A percentile compares a stretch with the other conserved stretches of the same genome.
Evolutionary conservation across 2,797 vertebrate genomes (phyloP).

Genomic region (Carcharodon carcharias): DNA sequence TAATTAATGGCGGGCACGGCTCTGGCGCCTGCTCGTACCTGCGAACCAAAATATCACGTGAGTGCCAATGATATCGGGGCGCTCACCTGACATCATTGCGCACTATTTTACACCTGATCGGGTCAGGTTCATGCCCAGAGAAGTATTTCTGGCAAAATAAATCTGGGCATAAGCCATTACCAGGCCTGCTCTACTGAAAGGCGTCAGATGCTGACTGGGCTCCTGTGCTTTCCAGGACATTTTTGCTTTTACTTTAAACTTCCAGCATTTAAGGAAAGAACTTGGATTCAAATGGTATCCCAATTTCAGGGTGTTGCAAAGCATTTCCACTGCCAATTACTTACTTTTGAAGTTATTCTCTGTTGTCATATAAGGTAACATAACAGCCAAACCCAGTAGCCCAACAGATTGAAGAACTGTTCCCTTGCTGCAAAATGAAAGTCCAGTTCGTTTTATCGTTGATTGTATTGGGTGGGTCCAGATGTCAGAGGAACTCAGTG

Average conservation of each 20-base stretch:
- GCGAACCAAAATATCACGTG: too few relatives aligned
- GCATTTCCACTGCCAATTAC: neutral
- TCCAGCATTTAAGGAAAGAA: neutral
- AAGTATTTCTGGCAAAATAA: neutral
- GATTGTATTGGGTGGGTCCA: neutral
- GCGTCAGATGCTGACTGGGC: neutral
- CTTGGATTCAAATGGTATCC: neutral
- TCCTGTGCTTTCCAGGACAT: neutral
- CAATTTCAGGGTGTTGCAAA: neutral
- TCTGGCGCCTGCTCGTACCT: too few relatives aligned
- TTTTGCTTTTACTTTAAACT: neutral
- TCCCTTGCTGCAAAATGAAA: neutral
- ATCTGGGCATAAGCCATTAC: neutral
- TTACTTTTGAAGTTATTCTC: neutral
- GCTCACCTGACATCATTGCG: too few relatives aligned
- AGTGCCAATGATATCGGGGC: too few relatives aligned
- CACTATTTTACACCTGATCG: too few relatives aligned
- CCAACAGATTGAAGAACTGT: neutral
- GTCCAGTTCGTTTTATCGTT: neutral
- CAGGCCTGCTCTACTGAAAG: neutral
- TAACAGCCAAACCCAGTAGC: neutral
- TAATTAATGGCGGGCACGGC: too few relatives aligned
- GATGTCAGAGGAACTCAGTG: neutral
- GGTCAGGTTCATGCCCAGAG: too few relatives aligned
- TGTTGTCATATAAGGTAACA: neutral